Percentiles rank a stretch among this genome's conserved stretches.
phyloP scores from a whole-genome alignment of 2,888 invertebrate genomes.

The Metalampra italica region DNA sequence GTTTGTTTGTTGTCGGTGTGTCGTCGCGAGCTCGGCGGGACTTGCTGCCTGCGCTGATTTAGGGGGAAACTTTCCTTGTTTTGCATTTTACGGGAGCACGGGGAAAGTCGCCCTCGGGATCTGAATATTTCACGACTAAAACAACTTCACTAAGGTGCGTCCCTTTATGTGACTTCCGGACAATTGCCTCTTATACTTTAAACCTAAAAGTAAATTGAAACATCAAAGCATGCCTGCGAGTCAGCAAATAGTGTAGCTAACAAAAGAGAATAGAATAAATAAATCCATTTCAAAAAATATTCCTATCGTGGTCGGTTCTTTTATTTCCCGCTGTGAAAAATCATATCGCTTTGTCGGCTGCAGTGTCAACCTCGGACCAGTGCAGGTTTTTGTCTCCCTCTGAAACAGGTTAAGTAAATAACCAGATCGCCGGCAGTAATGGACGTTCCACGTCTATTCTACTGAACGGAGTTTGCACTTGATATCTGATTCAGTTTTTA shows the following conservation, averaged over 20 bases:
- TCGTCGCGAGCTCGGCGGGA: slow-evolving; percentile 33
- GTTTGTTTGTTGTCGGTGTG: slow-evolving; percentile 60
- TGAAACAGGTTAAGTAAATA: slow-evolving; percentile 71
- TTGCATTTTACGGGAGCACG: slow-evolving; percentile 64
- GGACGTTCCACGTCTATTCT: slow-evolving; percentile 40
- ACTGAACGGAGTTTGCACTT: slow-evolving; percentile 50
- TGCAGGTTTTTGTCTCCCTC: slow-evolving; percentile 43
- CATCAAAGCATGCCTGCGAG: slow-evolving; percentile 11
- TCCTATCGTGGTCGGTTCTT: slow-evolving; percentile 37
- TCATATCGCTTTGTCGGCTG: slow-evolving; percentile 54
- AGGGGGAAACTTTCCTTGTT: slow-evolving; percentile 70
- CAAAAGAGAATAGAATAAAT: slow-evolving; percentile 7
- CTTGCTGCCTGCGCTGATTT: slow-evolving; percentile 60
- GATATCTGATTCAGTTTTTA: slow-evolving; percentile 54
- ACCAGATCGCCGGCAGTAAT: slow-evolving; percentile 39
- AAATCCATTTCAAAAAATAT: slow-evolving; percentile 18
- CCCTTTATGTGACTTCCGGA: slow-evolving; percentile 54
- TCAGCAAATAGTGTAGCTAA: background rate
- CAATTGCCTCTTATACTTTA: slow-evolving; percentile 42
- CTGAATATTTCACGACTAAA: slow-evolving; percentile 67
- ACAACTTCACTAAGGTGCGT: slow-evolving; percentile 57
- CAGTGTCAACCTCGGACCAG: slow-evolving; percentile 41
- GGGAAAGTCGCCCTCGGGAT: slow-evolving; percentile 66
- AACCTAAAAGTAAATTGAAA: slow-evolving; percentile 38
- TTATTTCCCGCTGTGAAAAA: slow-evolving; percentile 39